Conservation (phyloP, 2,888 invertebrate genomes). For the Lymantria monacha region DNA sequence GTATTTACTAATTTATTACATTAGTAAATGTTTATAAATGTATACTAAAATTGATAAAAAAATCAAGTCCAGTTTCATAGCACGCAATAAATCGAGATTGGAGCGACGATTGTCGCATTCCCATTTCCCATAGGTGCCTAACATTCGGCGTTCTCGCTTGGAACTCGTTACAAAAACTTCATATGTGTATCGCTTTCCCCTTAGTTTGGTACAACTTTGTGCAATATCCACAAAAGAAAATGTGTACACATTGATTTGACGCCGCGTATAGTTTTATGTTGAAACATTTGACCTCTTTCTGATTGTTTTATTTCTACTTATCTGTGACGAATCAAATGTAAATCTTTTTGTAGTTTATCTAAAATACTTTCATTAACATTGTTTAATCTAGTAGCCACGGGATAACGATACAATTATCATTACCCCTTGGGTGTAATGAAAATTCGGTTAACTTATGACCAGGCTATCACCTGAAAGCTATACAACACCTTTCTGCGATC, state of each 20-base stretch:
- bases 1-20: neutral
- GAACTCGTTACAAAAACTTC: constrained; percentile 14
- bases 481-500: no score
- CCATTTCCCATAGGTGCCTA: constrained; percentile 10
- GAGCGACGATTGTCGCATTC: constrained; percentile 2
- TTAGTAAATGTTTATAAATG: neutral
- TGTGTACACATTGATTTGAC: constrained; percentile 9
- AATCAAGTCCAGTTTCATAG: neutral
- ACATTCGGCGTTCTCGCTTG: constrained; percentile 6
- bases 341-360: no score
- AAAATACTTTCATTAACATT: no score
- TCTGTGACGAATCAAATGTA: neutral
- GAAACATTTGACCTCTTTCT: constrained; percentile 1
- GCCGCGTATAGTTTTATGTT: constrained; percentile 1
- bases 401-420: no score
- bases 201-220: constrained; percentile 6
- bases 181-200: constrained; percentile 10
- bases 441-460: no score
- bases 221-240: constrained; percentile 15
- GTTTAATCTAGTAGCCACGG: no score
- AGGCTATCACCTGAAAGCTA: no score
- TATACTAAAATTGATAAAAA: constrained; percentile 5
- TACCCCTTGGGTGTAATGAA: no score
- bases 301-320: neutral
- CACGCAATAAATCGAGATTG: constrained; percentile 12